These are phyloP conservation scores for Muscicapa comitata DNA, from an alignment of 2,797 vertebrate species.

Conservation along the genomic window DNA sequence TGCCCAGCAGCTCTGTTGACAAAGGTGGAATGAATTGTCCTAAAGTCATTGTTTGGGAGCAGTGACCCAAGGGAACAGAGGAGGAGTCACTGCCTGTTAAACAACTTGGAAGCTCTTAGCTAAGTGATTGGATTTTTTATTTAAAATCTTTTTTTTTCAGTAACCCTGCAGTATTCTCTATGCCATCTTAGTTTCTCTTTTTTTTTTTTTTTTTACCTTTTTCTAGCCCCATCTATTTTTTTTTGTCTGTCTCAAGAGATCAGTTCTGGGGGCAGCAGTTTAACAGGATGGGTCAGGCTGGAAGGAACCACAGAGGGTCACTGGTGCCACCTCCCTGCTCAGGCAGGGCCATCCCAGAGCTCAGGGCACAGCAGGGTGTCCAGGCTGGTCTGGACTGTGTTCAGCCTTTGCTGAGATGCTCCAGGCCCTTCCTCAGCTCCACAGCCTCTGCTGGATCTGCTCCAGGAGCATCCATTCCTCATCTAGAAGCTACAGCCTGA, in stretches of 20 bases:
- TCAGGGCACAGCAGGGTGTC: neutral
- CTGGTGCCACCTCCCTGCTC: neutral
- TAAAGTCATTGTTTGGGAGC: constrained; percentile 14
- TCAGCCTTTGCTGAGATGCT: neutral
- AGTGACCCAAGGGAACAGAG: constrained; percentile 26
- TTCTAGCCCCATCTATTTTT: neutral
- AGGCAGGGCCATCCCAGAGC: neutral
- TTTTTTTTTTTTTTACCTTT: neutral
- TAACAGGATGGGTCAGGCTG: neutral
- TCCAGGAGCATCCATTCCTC: neutral
- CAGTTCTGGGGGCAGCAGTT: neutral
- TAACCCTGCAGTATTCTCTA: neutral
- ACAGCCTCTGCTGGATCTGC: fast-evolving
- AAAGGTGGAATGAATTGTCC: neutral
- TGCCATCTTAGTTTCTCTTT: neutral
- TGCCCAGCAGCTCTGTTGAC: neutral
- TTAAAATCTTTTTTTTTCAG: neutral
- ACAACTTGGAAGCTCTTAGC: neutral
- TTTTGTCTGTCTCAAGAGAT: neutral
- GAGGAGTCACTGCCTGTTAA: neutral
- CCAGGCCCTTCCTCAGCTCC: neutral
- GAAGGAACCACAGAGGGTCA: neutral
- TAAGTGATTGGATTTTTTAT: neutral
- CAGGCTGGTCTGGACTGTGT: neutral
- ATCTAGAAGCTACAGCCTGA: neutral